Evolutionary conservation across 1,140 invertebrate genomes (phyloP), one percentile per base, ranked within the genome.

Genomic region (Steinernema khuongi): DNA sequence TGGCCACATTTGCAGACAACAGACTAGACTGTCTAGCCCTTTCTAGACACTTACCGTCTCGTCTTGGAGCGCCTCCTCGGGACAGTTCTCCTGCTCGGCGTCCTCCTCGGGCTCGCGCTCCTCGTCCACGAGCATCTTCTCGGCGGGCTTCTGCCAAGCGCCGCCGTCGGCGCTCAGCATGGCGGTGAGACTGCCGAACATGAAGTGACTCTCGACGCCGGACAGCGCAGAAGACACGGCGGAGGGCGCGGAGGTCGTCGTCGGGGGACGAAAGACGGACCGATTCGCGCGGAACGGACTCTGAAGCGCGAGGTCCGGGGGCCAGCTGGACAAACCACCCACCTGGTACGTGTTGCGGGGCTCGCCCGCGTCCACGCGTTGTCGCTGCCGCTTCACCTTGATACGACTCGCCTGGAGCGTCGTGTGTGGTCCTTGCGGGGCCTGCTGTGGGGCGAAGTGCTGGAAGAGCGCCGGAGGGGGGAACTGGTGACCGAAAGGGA

Each of bases 321-420:
- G 69, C 14, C 33, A 41, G 31, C 17, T 26, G 19, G 33, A 36
- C 29, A 7, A 43, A n/a, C 29, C 0, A 68, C 29, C 17, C 31
- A 79, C 71, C 72, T 80, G 78, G 89, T 93, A 93, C 86, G 91
- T 91, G 90, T 93, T 93, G 88, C 92, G 90, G 87, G 92, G 92
- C 89, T 93, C 92, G 85, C 92, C 92, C 89, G 92, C 92, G 91
- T 94, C 92, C 88, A 93, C 92, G 89, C 92, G 91, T 90, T 93
- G 92, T 90, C 92, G 91, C 88, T 66, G 41, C 1, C 78, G 43
- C 36, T 78, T 81, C 28, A 74, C 70, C 60, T 79, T 78, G 71
- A 72, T 77, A 60, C 50, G 50, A 22, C 26, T 60, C 7, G 4
- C 50, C 14, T 60, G 50, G 22, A 60, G 50, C 50, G 50, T 4